phyloP scores from a whole-genome alignment of 92 coral and sea anemone species.

The Micromussa lordhowensis region DNA sequence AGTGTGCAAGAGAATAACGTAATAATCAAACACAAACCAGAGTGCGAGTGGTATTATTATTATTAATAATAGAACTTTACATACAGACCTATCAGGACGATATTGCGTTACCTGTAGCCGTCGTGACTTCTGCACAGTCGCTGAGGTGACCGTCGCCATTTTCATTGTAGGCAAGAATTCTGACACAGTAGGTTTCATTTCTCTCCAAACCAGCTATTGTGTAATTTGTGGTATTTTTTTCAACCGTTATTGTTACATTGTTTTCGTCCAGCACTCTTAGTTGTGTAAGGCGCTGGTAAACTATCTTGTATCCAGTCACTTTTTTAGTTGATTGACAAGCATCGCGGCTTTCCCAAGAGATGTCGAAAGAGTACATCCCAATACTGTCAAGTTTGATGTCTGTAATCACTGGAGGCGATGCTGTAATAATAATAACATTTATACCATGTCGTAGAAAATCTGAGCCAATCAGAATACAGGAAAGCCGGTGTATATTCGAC shows the following conservation, averaged over 20 bases:
- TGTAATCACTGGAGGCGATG: neutral
- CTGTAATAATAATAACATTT: neutral
- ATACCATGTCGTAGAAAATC: too few species aligned
- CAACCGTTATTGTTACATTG: neutral
- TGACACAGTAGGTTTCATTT: constrained; percentile 4
- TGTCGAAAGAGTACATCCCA: neutral
- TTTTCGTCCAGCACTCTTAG: neutral
- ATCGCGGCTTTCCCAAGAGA: neutral
- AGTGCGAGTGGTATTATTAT: too few species aligned
- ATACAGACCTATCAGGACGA: too few species aligned
- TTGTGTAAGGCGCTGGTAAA: neutral
- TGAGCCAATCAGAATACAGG: too few species aligned
- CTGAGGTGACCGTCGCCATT: constrained; percentile 3
- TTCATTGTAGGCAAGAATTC: constrained; percentile 10
- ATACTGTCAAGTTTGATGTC: neutral
- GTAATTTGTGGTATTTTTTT: neutral
- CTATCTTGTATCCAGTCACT: constrained; percentile 9
- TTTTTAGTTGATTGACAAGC: neutral
- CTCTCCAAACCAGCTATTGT: neutral
- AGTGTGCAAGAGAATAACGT: too few species aligned
- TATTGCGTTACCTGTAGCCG: constrained; percentile 3
- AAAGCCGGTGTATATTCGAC: too few species aligned
- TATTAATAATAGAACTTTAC: too few species aligned
- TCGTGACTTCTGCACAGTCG: constrained; percentile 6
- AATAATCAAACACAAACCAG: too few species aligned